Evolutionary conservation across 2,888 invertebrate genomes (phyloP).

Genomic region (Pseudococcus longispinus): DNA sequence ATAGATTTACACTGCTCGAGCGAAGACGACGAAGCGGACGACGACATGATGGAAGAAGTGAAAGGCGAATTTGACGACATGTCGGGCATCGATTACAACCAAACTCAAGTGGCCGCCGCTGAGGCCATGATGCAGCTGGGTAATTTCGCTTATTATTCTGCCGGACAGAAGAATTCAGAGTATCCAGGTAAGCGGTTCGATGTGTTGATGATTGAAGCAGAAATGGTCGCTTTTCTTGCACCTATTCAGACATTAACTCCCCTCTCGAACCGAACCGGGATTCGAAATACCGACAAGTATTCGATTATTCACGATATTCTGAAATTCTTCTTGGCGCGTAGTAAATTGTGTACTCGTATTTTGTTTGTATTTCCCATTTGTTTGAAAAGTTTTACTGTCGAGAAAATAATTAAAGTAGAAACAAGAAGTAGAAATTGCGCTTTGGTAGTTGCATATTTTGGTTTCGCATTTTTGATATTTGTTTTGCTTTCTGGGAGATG

Average conservation of each 20-base stretch:
- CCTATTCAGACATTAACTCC: not conserved
- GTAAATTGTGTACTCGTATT: not conserved
- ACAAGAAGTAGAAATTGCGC: not conserved
- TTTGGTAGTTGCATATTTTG: not conserved
- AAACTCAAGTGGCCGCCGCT: slow-evolving; percentile 65
- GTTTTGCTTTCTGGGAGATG: not conserved
- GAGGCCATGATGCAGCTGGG: slow-evolving; percentile 65
- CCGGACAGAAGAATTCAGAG: slow-evolving; percentile 56
- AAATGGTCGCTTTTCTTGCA: slow-evolving; percentile 63
- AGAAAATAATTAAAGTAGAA: not conserved
- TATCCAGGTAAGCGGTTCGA: slow-evolving; percentile 39
- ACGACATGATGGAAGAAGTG: slow-evolving; percentile 62
- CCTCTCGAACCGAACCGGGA: slow-evolving; percentile 19
- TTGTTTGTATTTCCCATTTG: slow-evolving; percentile 7
- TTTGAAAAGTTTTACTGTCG: not conserved
- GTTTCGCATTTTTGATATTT: not conserved
- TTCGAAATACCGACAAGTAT: slow-evolving; percentile 14
- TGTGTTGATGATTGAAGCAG: slow-evolving; percentile 70
- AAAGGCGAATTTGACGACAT: slow-evolving; percentile 60
- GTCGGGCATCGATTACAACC: slow-evolving; percentile 67
- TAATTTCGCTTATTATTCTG: slow-evolving; percentile 71
- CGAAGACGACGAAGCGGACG: slow-evolving; percentile 69
- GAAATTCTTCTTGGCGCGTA: slow-evolving; percentile 16
- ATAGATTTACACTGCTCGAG: slow-evolving; percentile 75
- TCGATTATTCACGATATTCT: slow-evolving; percentile 25